Conservation (phyloP, 2,113 vertebrate species). For the Sinocyclocheilus anshuiensis region DNA sequence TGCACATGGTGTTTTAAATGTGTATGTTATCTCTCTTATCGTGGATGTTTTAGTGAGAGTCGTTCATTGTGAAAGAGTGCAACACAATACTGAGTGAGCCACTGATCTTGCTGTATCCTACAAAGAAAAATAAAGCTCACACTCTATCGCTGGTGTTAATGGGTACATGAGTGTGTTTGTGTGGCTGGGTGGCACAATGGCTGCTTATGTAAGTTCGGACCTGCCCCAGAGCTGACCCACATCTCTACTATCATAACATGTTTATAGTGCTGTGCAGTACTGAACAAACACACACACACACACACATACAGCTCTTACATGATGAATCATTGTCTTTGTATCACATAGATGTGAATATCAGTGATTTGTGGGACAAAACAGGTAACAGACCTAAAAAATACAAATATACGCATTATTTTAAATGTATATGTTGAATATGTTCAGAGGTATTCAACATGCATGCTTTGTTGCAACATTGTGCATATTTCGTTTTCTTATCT, state of each 20-base stretch:
- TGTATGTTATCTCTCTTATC: slow-evolving; percentile 14
- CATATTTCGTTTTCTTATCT: neutral
- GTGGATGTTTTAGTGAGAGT: neutral
- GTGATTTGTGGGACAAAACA: neutral
- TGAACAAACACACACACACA: neutral
- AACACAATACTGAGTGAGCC: neutral
- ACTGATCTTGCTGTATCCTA: slow-evolving; percentile 27
- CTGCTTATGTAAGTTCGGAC: slow-evolving; percentile 43
- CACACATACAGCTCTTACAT: neutral
- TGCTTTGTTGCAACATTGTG: neutral
- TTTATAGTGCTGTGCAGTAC: slow-evolving; percentile 12
- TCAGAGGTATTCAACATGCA: neutral
- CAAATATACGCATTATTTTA: neutral
- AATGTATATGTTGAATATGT: neutral
- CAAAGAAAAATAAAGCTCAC: neutral
- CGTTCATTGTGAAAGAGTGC: neutral
- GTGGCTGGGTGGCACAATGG: slow-evolving; percentile 36
- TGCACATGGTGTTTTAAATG: neutral
- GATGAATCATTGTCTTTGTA: neutral
- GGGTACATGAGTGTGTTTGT: slow-evolving; percentile 12
- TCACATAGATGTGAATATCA: neutral
- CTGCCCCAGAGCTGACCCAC: slow-evolving; percentile 35
- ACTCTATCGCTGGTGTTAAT: slow-evolving; percentile 8
- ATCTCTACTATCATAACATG: slow-evolving; percentile 40
- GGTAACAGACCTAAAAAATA: neutral